Evolutionary conservation across 2,113 vertebrate species (phyloP).

Genomic region (Anguilla japonica): DNA sequence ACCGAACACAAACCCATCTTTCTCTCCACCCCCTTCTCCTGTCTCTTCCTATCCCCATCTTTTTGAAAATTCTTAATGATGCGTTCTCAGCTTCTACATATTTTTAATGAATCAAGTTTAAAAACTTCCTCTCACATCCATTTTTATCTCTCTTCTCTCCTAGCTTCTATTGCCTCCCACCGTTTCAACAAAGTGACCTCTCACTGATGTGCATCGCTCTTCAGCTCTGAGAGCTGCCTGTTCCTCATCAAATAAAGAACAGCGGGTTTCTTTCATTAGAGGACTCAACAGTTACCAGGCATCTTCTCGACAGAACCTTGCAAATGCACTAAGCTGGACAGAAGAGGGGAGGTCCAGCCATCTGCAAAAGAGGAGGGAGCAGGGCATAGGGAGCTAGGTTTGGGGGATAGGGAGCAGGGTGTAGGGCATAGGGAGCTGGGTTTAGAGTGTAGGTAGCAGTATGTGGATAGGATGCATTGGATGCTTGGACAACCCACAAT

Average conservation of each 20-base stretch:
- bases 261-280: background rate
- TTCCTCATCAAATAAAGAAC: background rate
- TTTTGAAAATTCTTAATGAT: no score
- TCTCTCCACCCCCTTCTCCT: background rate
- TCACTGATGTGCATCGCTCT: background rate
- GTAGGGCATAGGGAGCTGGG: no score
- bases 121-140: constrained; percentile 19
- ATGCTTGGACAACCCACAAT: no score
- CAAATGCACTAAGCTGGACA: background rate
- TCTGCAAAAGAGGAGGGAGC: no score
- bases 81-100: no score
- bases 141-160: constrained; percentile 34
- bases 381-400: no score
- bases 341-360: background rate
- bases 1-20: no score
- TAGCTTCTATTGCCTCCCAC: constrained; percentile 57
- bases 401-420: no score
- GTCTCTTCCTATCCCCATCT: constrained; percentile 47
- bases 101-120: constrained; percentile 49
- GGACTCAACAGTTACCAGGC: background rate
- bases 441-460: no score
- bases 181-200: no score
- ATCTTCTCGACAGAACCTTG: background rate
- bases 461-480: no score
- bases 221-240: background rate